Percentiles rank a stretch among this genome's conserved stretches.
These are phyloP conservation scores for Lota lota DNA, from an alignment of 2,113 vertebrate species.

Conservation along the genomic window DNA sequence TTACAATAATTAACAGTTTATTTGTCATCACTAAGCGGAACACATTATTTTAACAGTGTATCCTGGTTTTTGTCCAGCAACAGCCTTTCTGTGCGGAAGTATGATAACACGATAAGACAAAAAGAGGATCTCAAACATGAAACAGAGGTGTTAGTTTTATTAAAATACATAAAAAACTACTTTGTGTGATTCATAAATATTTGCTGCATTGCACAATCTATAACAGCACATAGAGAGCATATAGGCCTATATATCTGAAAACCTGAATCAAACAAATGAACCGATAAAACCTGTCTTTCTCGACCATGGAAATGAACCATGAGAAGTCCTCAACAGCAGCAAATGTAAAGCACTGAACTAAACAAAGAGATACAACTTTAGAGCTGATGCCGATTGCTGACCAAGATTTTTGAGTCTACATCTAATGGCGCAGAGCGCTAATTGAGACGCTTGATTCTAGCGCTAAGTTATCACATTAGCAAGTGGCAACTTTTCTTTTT, in stretches of 20 bases:
- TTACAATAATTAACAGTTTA: neutral
- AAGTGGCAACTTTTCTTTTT: too few species aligned
- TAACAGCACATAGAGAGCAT: conserved; percentile 72
- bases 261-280: conserved; percentile 51
- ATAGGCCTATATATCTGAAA: conserved; percentile 44
- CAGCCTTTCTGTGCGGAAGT: conserved; percentile 27
- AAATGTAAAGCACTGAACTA: conserved; percentile 40
- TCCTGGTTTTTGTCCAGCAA: conserved; percentile 24
- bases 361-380: conserved; percentile 49
- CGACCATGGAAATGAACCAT: conserved; percentile 17
- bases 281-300: conserved; percentile 38
- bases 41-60: conserved; percentile 45
- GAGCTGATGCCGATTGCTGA: conserved; percentile 54
- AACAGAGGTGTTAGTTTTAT: conserved; percentile 79
- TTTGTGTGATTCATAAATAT: conserved; percentile 72
- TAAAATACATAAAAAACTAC: conserved; percentile 86
- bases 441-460: neutral
- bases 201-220: conserved; percentile 73
- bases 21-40: conserved; percentile 14
- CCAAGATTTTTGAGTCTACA: conserved; percentile 49
- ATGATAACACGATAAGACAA: conserved; percentile 59
- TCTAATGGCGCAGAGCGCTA: conserved; percentile 29
- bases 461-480: too few species aligned
- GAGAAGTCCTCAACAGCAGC: conserved; percentile 47
- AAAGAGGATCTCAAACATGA: conserved; percentile 73